phyloP scores from a whole-genome alignment of 2,113 vertebrate genomes.

The Shinisaurus crocodilurus region DNA sequence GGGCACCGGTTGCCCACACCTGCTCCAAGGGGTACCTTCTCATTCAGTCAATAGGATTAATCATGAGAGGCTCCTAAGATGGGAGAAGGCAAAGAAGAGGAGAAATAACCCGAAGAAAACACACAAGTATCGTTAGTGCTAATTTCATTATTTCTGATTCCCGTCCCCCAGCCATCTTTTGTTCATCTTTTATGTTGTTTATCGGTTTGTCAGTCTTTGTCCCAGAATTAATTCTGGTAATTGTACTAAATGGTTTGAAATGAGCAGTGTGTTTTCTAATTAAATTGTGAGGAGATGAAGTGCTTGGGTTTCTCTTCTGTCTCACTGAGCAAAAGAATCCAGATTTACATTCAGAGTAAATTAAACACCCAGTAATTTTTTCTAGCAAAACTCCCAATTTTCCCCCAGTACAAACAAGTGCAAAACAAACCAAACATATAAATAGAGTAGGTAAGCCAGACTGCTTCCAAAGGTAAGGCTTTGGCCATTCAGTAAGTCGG shows the following conservation, averaged over 20 bases:
- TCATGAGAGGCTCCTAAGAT: background rate
- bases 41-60: background rate
- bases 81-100: background rate
- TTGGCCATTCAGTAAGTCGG: background rate
- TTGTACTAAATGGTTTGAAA: conserved; percentile 24
- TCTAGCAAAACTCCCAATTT: background rate
- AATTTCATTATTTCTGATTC: conserved; percentile 1
- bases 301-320: background rate
- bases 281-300: conserved; percentile 23
- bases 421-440: background rate
- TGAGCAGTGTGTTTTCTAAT: conserved; percentile 19
- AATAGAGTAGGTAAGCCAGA: background rate
- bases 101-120: background rate
- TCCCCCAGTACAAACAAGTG: background rate
- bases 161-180: background rate
- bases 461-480: background rate
- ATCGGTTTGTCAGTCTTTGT: conserved; percentile 24
- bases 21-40: background rate
- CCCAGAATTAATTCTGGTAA: conserved; percentile 24
- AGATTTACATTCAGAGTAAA: background rate
- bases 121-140: background rate
- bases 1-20: too few relatives aligned
- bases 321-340: conserved; percentile 21
- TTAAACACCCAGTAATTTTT: background rate
- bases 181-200: conserved; percentile 2